These are phyloP conservation scores for Paguma larvata DNA, from an alignment of 2,797 vertebrate genomes.

Conservation along the genomic window DNA sequence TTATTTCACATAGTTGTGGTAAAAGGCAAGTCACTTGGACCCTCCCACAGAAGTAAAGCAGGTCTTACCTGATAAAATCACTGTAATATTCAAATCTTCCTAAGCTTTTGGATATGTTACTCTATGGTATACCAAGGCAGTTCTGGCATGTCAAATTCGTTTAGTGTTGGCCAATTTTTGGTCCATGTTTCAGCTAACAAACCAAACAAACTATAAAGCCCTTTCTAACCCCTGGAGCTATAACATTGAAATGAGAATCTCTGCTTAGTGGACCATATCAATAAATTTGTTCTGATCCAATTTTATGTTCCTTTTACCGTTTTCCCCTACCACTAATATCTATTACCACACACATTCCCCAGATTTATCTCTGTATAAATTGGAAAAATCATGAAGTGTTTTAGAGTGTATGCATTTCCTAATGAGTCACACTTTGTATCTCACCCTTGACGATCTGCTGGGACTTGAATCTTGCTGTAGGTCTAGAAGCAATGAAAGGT, in stretches of 20 bases:
- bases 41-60: not conserved
- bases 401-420: not conserved
- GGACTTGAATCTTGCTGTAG: not conserved
- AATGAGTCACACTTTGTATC: not conserved
- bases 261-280: not conserved
- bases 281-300: not conserved
- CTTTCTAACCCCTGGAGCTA: not conserved
- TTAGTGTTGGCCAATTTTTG: not conserved
- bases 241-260: not conserved
- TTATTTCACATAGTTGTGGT: not conserved
- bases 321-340: not conserved
- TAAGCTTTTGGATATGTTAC: not conserved
- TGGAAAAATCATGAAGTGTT: not conserved
- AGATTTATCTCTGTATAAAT: not conserved
- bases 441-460: not conserved
- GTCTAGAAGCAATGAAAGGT: not conserved
- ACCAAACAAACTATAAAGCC: not conserved
- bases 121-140: not conserved
- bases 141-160: not conserved
- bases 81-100: not conserved
- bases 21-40: not conserved
- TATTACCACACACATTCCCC: not conserved
- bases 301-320: not conserved
- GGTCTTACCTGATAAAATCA: not conserved
- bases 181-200: not conserved